These are phyloP conservation scores for Percopsis transmontana DNA, from an alignment of 2,113 vertebrate species.

Conservation along the genomic window DNA sequence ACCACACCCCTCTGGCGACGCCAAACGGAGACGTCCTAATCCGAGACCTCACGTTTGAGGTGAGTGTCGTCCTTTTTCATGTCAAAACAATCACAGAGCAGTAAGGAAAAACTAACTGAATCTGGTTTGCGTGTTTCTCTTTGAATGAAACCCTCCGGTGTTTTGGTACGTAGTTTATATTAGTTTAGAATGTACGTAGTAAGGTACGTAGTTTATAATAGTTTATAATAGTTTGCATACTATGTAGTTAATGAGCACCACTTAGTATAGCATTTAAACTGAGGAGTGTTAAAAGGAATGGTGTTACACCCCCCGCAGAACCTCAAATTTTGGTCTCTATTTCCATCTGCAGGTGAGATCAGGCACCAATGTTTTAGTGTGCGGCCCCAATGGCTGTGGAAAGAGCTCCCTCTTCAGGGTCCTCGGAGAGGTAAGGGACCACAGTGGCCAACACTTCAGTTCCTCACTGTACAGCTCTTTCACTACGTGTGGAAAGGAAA, in stretches of 20 bases:
- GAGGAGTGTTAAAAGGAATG: no score
- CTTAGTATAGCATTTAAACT: no score
- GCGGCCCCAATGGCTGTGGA: conserved; percentile 97
- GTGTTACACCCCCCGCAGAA: no score
- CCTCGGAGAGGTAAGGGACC: conserved; percentile 88
- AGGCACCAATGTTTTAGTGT: conserved; percentile 95
- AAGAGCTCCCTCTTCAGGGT: conserved; percentile 97
- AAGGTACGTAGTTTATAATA: no score
- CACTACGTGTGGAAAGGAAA: background rate
- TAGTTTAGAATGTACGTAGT: no score
- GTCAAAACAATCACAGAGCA: background rate
- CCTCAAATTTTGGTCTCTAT: background rate
- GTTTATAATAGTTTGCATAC: no score
- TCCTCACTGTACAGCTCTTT: background rate
- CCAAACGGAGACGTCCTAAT: conserved; percentile 98
- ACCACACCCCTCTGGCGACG: conserved; percentile 91
- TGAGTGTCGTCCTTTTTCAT: conserved; percentile 54
- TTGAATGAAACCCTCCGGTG: no score
- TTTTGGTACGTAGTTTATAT: no score
- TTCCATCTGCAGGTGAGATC: conserved; percentile 82
- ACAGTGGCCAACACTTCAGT: no score
- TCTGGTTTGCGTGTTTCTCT: no score
- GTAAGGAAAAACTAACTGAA: background rate
- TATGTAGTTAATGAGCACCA: no score
- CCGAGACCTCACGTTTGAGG: conserved; percentile 91